phyloP scores from a whole-genome alignment of 2,888 invertebrate species.

The Troilus luridus region DNA sequence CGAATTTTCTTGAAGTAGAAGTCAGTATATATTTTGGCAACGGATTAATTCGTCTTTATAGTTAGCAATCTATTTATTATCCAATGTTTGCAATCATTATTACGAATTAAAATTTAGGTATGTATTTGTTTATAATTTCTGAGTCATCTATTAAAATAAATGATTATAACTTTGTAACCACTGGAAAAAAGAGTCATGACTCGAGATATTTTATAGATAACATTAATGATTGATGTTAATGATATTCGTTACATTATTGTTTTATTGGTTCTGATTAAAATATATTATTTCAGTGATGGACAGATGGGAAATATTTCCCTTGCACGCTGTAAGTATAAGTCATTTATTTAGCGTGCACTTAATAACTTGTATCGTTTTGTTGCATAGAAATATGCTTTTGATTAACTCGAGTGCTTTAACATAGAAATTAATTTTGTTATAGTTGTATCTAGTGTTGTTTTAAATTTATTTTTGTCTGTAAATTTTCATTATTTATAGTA shows the following conservation, averaged over 20 bases:
- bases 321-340: constrained; percentile 48
- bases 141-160: too few relatives aligned
- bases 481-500: neutral
- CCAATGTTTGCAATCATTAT: too few relatives aligned
- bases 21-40: too few relatives aligned
- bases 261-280: constrained; percentile 36
- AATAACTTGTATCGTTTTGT: neutral
- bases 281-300: constrained; percentile 53
- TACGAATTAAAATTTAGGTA: too few relatives aligned
- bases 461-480: neutral
- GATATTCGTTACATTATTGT: neutral
- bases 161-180: too few relatives aligned
- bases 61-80: too few relatives aligned
- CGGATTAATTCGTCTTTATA: too few relatives aligned
- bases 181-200: neutral
- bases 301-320: constrained; percentile 53
- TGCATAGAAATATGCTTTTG: neutral
- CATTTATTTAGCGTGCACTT: constrained; percentile 34
- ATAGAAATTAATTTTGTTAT: neutral
- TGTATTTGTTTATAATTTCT: too few relatives aligned
- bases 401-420: neutral
- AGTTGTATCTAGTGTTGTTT: neutral
- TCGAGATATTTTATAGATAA: neutral
- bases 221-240: neutral
- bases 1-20: too few relatives aligned